Percentiles rank a stretch among this genome's conserved stretches.
Evolutionary conservation across 1,140 invertebrate species (phyloP).

Genomic region (Neodiprion pinetum): DNA sequence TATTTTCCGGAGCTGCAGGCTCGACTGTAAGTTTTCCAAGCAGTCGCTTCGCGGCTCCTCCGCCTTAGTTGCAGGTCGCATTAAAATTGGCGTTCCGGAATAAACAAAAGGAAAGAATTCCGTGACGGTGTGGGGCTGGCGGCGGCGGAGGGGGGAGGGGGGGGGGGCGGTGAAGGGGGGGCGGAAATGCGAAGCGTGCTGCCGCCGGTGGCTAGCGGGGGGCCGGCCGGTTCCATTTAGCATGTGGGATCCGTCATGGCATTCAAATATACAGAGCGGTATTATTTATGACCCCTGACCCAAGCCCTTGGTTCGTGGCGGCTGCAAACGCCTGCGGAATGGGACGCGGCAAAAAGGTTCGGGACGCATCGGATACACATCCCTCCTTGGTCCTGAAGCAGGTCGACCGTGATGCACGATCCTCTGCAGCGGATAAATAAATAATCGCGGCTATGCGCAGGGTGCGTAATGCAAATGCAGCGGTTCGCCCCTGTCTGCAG

Average conservation of each 20-base stretch:
- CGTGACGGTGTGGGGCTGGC: neutral
- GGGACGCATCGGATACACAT: too few species aligned
- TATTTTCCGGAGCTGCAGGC: neutral
- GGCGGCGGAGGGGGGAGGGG: neutral
- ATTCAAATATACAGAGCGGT: conserved; percentile 58
- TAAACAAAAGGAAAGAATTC: conserved; percentile 31
- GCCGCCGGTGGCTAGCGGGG: neutral
- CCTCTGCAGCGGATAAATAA: too few species aligned
- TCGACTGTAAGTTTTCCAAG: neutral
- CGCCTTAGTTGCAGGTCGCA: conserved; percentile 14
- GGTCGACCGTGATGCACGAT: too few species aligned
- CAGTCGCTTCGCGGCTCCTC: neutral
- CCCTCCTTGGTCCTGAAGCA: too few species aligned
- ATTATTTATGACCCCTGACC: conserved; percentile 54
- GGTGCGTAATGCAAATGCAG: too few species aligned
- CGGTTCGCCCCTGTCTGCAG: too few species aligned
- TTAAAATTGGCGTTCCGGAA: conserved; percentile 38
- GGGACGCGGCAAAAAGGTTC: too few species aligned
- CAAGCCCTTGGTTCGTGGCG: neutral
- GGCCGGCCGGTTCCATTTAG: conserved; percentile 26
- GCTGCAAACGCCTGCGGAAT: too few species aligned
- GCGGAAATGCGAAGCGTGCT: conserved; percentile 18
- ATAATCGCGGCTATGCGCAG: too few species aligned
- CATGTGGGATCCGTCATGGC: conserved; percentile 55
- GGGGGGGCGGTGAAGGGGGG: neutral